Evolutionary conservation across 2,888 invertebrate genomes (phyloP), one percentile per base, ranked within the genome.

Genomic region (Megastigmus dorsalis): DNA sequence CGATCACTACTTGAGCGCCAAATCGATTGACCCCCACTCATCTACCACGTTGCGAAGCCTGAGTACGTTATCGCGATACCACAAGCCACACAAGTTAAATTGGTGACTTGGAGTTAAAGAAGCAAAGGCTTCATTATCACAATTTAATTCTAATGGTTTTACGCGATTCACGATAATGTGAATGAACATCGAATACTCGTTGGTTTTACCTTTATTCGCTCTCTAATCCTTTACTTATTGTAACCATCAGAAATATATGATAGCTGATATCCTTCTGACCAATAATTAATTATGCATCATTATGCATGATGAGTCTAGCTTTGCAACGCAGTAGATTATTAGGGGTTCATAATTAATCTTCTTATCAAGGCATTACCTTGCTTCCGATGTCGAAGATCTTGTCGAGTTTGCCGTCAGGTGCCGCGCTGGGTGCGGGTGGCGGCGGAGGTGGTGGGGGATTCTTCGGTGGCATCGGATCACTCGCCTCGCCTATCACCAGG

Each of bases 401-500:
- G 71, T 90, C 90, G 28, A 89, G 84, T 78, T 91, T 90, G 20
- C 89, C 79, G 23, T 33, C 54, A 82, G n/a, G n/a, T n/a, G n/a
- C n/a, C n/a, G n/a, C n/a, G n/a, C n/a, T n/a, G n/a, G n/a, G n/a
- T n/a, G n/a, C n/a, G n/a, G n/a, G n/a, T n/a, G n/a, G n/a, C 76
- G 89, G 91, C 86, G 89, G 89, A 78, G 89, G 89, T 67, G 81
- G 84, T 60, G 89, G 90, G 6, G 91, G 86, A n/a, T n/a, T n/a
- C 76, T 88, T 90, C 84, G 89, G 91, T 83, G 89, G 89, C 75
- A 83, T 18, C 86, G 85, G 2, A 89, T 90, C 0, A 91, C 90
- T 75, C 82, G 95, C 93, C 10, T 95, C 93, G 30, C 77, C 77
- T 23, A 77, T 36, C 3, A 77, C 71, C 15, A 95, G 90, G 0